Conservation (phyloP, 2,888 invertebrate species). For the Tethea ocularis region DNA sequence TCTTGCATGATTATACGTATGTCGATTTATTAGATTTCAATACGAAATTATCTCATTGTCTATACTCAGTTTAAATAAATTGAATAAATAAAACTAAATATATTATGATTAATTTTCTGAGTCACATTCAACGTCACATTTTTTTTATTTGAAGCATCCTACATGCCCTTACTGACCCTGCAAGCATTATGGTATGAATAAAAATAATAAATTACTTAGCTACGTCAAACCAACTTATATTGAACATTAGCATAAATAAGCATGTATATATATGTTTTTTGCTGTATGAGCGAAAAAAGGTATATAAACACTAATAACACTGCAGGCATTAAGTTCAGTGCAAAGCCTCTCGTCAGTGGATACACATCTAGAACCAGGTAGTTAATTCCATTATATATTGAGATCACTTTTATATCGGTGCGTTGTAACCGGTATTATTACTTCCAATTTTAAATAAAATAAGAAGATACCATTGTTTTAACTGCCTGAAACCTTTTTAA, state of each 20-base stretch:
- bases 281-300: background rate
- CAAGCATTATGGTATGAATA: background rate
- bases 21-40: too few relatives aligned
- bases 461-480: background rate
- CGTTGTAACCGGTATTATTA: background rate
- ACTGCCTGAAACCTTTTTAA: background rate
- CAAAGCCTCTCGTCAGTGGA: slow-evolving; percentile 7
- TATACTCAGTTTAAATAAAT: background rate
- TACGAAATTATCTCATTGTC: too few relatives aligned
- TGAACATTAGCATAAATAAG: slow-evolving; percentile 2
- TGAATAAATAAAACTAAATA: background rate
- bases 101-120: background rate
- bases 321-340: slow-evolving; percentile 10
- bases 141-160: background rate
- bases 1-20: too few relatives aligned
- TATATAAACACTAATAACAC: slow-evolving; percentile 12
- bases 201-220: background rate
- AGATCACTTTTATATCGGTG: background rate
- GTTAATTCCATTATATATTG: background rate
- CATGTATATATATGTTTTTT: background rate
- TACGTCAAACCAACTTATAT: slow-evolving; percentile 9
- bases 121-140: background rate
- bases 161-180: slow-evolving; percentile 5
- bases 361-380: slow-evolving; percentile 9
- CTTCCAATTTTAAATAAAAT: background rate